Base-by-base conservation (phyloP, 1,140 invertebrate species). In the Adelges cooleyi region DNA sequence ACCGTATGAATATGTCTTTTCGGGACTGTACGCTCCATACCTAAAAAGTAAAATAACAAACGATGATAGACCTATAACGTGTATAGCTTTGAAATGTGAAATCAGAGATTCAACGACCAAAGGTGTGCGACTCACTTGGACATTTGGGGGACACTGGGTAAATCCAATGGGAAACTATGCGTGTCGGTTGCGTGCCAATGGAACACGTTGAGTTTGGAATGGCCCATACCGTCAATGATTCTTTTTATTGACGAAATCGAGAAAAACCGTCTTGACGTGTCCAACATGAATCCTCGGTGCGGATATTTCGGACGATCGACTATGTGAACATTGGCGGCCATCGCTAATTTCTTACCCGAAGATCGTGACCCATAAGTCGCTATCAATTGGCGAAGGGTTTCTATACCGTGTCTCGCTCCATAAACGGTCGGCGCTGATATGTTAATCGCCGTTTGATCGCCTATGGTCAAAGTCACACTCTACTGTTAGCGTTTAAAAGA, bases 131-230 rank as follows among this genome's bases (percentile, higher is more conserved):
- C 56, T 62, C 11, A 86, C 76, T 78, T 80, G 1, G 83, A 79
- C 71, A 92, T 75, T 68, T 85, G 79, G 0, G 88, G 88, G 29
- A 84, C 81, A 66, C 80, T 78, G 11, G 81, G 77, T 3, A 86
- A 80, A 40, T 82, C 75, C 67, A 90, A 79, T 0, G 89, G 88
- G 74, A 91, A 91, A 70, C 87, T 89, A 69, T 92, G 89, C 0
- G 84, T 84, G 72, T 91, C 89, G 1, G 86, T 88, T 0, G 87
- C 79, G 71, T 92, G 89, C 87, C 87, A 90, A 73, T 92, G 89
- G 65, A 92, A 84, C 5, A 86, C 84, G 75, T 92, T 92, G 51
- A 92, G 76, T 75, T 92, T 92, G 65, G 80, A 81, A 13, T 86
- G 80, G 2, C 84, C 82, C 83, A 92, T 87, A 1, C 80, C 87